Percentiles rank a stretch among this genome's conserved stretches.
These are phyloP conservation scores for Hirtodrosophila alboralis DNA, from an alignment of 2,888 invertebrate genomes.

Conservation along the genomic window DNA sequence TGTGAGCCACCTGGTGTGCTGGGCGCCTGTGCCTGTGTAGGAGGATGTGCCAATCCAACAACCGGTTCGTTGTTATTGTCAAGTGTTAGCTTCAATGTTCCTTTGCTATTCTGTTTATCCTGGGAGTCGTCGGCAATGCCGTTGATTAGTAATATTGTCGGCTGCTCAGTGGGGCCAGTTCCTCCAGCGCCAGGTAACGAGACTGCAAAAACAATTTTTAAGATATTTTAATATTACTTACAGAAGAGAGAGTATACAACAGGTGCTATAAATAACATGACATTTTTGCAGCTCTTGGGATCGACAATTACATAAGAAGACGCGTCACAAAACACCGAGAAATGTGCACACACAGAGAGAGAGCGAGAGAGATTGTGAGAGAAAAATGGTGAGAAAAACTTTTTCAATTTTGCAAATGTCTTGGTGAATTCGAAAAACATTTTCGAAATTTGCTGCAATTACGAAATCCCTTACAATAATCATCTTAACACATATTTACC, in stretches of 20 bases:
- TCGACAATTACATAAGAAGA: conserved; percentile 70
- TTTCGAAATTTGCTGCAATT: conserved; percentile 53
- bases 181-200: conserved; percentile 84
- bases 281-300: conserved; percentile 32
- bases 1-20: conserved; percentile 64
- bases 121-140: conserved; percentile 61
- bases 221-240: no score
- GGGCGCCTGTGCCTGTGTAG: conserved; percentile 36
- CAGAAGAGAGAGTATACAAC: no score
- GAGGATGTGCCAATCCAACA: conserved; percentile 19
- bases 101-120: conserved; percentile 24
- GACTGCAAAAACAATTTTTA: no score
- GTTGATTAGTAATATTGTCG: conserved; percentile 83
- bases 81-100: conserved; percentile 48
- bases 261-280: conserved; percentile 73
- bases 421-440: conserved; percentile 40
- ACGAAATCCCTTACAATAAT: conserved; percentile 48
- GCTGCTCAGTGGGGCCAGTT: conserved; percentile 79
- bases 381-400: background rate
- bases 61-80: conserved; percentile 36
- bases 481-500: conserved; percentile 49
- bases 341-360: conserved; percentile 11
- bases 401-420: conserved; percentile 7
- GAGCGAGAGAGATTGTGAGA: conserved; percentile 1
- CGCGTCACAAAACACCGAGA: conserved; percentile 31